These are phyloP conservation scores for Octopus sinensis DNA, from an alignment of 1,140 invertebrate species.

Conservation along the genomic window DNA sequence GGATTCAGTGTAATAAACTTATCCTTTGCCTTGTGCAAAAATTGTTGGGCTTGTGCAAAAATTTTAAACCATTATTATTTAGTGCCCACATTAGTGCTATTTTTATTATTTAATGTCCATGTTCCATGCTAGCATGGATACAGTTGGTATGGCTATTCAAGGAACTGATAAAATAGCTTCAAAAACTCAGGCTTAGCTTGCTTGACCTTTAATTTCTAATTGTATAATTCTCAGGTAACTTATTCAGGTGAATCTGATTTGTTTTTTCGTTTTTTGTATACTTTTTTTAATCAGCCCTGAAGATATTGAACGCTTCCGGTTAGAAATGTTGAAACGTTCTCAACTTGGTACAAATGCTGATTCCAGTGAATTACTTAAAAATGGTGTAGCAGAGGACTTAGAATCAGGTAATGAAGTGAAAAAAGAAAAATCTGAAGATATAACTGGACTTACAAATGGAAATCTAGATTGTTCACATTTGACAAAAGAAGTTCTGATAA, in stretches of 20 bases:
- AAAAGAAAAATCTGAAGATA: neutral
- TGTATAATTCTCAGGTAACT: neutral
- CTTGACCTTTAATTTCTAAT: neutral
- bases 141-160: neutral
- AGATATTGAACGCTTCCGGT: slow-evolving; percentile 42
- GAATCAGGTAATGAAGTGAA: neutral
- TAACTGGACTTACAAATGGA: neutral
- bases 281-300: slow-evolving; percentile 38
- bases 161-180: neutral
- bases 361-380: neutral
- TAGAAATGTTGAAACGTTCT: slow-evolving; percentile 31
- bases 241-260: neutral
- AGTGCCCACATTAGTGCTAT: neutral
- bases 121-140: neutral
- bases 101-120: neutral
- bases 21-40: no score
- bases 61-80: no score
- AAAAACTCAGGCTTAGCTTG: neutral
- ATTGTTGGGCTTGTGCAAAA: no score
- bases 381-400: neutral
- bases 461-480: neutral
- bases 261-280: neutral
- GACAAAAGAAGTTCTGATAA: neutral
- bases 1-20: no score
- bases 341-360: neutral